These are phyloP conservation scores for Paraplagusia blochii DNA, from an alignment of 2,113 vertebrate species.

Conservation along the genomic window DNA sequence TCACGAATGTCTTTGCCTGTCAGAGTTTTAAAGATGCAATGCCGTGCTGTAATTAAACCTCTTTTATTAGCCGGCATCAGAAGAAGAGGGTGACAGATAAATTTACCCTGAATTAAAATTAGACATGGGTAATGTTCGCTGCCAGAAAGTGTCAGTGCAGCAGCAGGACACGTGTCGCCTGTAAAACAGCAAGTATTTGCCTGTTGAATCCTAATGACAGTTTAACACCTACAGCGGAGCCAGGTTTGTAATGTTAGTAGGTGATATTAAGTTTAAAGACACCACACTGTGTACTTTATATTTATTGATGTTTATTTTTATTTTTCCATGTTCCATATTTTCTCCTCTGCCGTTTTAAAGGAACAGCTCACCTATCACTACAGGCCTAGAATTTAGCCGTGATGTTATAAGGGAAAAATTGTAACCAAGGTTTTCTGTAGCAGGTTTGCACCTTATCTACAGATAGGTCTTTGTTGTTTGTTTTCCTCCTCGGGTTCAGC, in stretches of 20 bases:
- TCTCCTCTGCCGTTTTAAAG: background rate
- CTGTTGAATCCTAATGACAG: background rate
- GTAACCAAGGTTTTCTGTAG: too few species aligned
- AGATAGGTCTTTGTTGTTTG: too few species aligned
- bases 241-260: background rate
- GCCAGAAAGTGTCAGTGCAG: background rate
- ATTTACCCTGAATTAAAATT: background rate
- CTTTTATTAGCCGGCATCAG: background rate
- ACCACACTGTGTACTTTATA: background rate
- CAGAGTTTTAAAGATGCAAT: background rate
- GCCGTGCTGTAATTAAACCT: slow-evolving; percentile 1
- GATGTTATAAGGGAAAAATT: too few species aligned
- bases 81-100: background rate
- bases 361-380: too few species aligned
- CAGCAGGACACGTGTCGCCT: too few species aligned
- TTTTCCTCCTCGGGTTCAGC: too few species aligned
- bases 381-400: too few species aligned
- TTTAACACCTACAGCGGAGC: background rate
- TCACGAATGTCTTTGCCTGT: slow-evolving; percentile 1
- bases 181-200: too few species aligned
- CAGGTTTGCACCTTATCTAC: too few species aligned
- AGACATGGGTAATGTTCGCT: background rate
- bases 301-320: background rate
- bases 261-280: background rate
- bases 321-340: background rate